A percentile compares a stretch with the other conserved stretches of the same genome.
Conservation (phyloP, 1,140 invertebrate genomes). For the Brachionus koreanus region DNA sequence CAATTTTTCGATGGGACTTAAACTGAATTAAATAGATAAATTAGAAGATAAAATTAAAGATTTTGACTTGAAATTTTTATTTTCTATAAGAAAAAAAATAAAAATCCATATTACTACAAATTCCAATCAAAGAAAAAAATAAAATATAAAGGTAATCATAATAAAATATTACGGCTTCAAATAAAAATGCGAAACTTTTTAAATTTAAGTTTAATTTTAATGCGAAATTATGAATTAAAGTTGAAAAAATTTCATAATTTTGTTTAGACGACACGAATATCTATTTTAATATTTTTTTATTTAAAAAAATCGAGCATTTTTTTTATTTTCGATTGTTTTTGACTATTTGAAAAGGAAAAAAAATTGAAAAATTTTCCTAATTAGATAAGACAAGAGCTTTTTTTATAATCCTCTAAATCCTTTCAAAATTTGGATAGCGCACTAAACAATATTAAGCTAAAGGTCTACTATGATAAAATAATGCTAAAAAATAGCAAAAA, state of each 20-base stretch:
- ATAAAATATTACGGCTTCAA: slow-evolving; percentile 8
- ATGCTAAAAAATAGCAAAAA: not conserved
- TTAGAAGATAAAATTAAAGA: not conserved
- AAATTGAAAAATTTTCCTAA: not conserved
- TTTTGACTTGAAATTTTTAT: not conserved
- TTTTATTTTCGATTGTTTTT: not conserved
- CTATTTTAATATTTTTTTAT: not conserved
- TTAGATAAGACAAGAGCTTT: not conserved
- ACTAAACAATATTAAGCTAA: not conserved
- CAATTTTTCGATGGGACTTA: too few species aligned
- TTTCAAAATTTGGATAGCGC: not conserved
- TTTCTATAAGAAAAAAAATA: not conserved
- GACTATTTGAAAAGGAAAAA: not conserved
- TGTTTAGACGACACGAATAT: slow-evolving; percentile 21
- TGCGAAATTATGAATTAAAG: not conserved
- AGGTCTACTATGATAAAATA: not conserved
- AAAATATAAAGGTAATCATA: not conserved
- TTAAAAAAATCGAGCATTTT: not conserved
- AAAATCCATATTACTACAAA: not conserved
- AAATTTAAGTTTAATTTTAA: not conserved
- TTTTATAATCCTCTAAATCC: not conserved
- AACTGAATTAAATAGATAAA: too few species aligned
- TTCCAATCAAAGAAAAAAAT: not conserved
- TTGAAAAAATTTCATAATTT: slow-evolving; percentile 4
- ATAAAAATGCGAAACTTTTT: not conserved